These are phyloP conservation scores for Sorex araneus DNA, from an alignment of 2,113 vertebrate genomes.

Conservation along the genomic window DNA sequence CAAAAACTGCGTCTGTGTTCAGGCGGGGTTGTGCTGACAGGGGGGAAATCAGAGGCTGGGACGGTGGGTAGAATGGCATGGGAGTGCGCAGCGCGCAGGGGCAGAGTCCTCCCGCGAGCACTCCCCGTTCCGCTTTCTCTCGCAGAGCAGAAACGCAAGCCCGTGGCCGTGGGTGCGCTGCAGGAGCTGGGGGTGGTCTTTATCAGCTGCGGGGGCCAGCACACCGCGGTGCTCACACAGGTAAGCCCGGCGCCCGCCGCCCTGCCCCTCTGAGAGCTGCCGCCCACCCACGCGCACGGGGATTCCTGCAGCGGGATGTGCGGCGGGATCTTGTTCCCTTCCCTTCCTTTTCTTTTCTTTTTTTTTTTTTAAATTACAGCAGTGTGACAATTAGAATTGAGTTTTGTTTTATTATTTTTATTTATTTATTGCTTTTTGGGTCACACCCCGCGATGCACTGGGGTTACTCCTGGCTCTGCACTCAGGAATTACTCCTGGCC, in stretches of 20 bases:
- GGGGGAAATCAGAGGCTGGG: slow-evolving; percentile 32
- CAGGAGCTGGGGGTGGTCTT: slow-evolving; percentile 94
- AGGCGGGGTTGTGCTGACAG: background rate
- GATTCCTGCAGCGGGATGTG: background rate
- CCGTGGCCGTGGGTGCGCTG: slow-evolving; percentile 91
- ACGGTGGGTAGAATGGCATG: background rate
- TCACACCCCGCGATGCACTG: no score
- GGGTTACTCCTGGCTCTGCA: no score
- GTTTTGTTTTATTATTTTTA: no score
- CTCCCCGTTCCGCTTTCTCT: slow-evolving; percentile 63
- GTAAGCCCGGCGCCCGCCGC: slow-evolving; percentile 84
- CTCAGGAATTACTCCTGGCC: no score
- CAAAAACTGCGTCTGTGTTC: no score
- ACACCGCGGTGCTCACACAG: slow-evolving; percentile 93
- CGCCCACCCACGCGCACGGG: background rate
- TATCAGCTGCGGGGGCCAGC: slow-evolving; percentile 93
- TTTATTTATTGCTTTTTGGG: no score
- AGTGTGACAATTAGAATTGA: no score
- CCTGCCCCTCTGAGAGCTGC: background rate
- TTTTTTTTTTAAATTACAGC: no score
- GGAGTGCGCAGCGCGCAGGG: background rate
- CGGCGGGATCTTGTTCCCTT: background rate
- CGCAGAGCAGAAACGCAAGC: slow-evolving; percentile 90
- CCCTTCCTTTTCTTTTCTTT: no score
- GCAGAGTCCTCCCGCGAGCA: slow-evolving; percentile 1